Percentiles rank a stretch among this genome's conserved stretches.
Conservation (phyloP, 2,888 invertebrate genomes). For the Hemaris fuciformis region DNA sequence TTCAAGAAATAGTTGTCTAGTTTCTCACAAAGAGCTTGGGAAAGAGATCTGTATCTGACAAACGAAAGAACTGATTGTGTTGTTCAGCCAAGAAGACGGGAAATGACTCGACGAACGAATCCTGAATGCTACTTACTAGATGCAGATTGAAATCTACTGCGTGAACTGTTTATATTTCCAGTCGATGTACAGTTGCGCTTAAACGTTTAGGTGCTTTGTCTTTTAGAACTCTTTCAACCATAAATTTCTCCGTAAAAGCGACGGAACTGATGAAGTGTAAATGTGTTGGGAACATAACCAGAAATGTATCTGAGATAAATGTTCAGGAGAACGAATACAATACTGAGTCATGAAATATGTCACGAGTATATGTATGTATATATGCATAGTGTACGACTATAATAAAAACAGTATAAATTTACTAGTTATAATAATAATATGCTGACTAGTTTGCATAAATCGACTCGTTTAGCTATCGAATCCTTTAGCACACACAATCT, state of each 20-base stretch:
- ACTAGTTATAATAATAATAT: not conserved
- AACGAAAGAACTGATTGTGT: slow-evolving; percentile 4
- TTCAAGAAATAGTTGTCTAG: not conserved
- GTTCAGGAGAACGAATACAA: too few species aligned
- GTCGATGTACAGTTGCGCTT: not conserved
- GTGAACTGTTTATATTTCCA: not conserved
- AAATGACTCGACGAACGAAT: slow-evolving; percentile 1
- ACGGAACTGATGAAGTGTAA: not conserved
- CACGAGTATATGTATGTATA: too few species aligned
- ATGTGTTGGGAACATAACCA: not conserved
- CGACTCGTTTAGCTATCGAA: not conserved
- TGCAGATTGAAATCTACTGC: slow-evolving; percentile 3
- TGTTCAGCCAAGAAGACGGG: not conserved
- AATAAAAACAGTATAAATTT: not conserved
- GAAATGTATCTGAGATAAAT: not conserved
- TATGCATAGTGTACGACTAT: too few species aligned
- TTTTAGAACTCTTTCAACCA: not conserved
- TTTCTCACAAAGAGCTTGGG: slow-evolving; percentile 7
- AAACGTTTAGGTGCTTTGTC: not conserved
- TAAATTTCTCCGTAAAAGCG: not conserved
- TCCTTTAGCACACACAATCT: not conserved
- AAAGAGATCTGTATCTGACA: slow-evolving; percentile 1
- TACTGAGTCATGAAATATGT: not conserved
- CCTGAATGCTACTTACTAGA: slow-evolving; percentile 5
- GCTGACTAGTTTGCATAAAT: not conserved